These are phyloP conservation scores for Cantharis rustica DNA, from an alignment of 2,888 invertebrate genomes.

Conservation along the genomic window DNA sequence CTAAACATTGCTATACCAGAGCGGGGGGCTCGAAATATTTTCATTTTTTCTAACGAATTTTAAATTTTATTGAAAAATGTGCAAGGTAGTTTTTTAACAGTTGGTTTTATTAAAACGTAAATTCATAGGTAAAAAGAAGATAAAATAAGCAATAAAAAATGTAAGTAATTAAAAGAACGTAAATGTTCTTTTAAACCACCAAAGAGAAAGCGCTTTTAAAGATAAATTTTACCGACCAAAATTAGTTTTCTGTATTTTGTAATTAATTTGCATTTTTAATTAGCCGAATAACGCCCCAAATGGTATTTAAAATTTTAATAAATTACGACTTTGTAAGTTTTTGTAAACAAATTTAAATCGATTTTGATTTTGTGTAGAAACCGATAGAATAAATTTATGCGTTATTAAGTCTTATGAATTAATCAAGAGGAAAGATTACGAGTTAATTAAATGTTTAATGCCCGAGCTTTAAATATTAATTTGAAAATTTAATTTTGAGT, in stretches of 20 bases:
- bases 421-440: not conserved
- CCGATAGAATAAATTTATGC: slow-evolving; percentile 5
- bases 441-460: slow-evolving; percentile 1
- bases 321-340: not conserved
- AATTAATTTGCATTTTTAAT: not conserved
- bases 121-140: not conserved
- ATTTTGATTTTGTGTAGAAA: not conserved
- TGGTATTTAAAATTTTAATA: not conserved
- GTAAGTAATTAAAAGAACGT: not conserved
- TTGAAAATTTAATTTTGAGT: not conserved
- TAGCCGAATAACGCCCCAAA: not conserved
- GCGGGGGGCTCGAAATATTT: too few relatives aligned
- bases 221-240: not conserved
- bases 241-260: not conserved
- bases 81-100: too few relatives aligned
- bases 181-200: not conserved
- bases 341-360: slow-evolving; percentile 1
- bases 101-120: too few relatives aligned
- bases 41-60: too few relatives aligned
- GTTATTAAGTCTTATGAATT: not conserved
- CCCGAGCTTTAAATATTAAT: not conserved
- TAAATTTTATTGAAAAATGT: too few relatives aligned
- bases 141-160: not conserved
- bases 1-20: too few relatives aligned
- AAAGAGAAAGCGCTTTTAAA: not conserved